Evolutionary conservation across 2,113 vertebrate genomes (phyloP).

Genomic region (Melanerpes formicivorus): DNA sequence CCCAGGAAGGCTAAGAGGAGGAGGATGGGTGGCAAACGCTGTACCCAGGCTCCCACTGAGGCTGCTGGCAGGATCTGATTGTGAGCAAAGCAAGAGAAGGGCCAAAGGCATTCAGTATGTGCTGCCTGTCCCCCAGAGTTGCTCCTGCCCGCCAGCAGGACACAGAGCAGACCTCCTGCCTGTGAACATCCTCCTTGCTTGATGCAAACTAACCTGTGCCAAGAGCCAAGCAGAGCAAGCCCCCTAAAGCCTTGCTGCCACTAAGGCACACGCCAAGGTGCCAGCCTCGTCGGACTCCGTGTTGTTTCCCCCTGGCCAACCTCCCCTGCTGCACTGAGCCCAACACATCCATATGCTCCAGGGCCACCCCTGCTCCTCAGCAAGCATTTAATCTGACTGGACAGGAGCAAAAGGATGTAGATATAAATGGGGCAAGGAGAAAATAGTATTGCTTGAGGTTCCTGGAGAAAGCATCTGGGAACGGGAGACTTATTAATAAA

Average conservation of each 20-base stretch:
- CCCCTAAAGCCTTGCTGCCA: not conserved
- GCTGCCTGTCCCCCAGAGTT: fast-evolving
- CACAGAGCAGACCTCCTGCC: not conserved
- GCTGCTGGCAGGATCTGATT: not conserved
- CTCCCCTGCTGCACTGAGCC: not conserved
- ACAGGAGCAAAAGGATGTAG: not conserved
- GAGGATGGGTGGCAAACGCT: not conserved
- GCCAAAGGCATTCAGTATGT: not conserved
- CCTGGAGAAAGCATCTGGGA: conserved; percentile 10
- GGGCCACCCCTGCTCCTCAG: conserved; percentile 1
- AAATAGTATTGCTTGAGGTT: conserved; percentile 10
- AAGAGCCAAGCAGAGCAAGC: not conserved
- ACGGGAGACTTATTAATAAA: conserved; percentile 64
- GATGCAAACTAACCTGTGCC: not conserved
- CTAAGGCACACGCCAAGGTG: not conserved
- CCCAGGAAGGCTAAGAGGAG: not conserved
- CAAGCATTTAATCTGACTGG: conserved; percentile 19
- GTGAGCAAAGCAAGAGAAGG: not conserved
- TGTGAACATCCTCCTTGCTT: fast-evolving
- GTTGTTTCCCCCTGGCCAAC: not conserved
- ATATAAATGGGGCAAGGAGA: conserved; percentile 44
- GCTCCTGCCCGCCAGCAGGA: not conserved
- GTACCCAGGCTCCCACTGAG: not conserved
- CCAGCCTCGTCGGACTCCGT: fast-evolving
- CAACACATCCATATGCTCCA: fast-evolving